These are phyloP conservation scores for Sinopyrophorus schimmeli DNA, from an alignment of 2,888 invertebrate genomes.

Conservation along the genomic window DNA sequence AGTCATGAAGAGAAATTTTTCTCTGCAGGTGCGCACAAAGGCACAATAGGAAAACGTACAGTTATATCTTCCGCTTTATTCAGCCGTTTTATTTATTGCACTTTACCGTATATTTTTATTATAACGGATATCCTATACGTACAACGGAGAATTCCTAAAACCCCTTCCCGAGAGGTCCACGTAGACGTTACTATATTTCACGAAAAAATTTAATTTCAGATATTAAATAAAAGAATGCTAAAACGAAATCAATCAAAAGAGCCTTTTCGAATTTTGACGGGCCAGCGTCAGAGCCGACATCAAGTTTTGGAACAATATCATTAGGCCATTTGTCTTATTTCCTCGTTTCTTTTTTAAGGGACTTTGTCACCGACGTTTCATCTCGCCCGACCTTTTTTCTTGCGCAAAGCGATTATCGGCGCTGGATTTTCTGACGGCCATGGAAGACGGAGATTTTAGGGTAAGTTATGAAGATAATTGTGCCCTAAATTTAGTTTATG, in stretches of 20 bases:
- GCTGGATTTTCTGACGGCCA: too few species aligned
- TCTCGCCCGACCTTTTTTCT: neutral
- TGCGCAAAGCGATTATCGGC: neutral
- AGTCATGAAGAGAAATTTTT: too few species aligned
- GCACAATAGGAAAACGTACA: constrained; percentile 36
- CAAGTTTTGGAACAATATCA: constrained; percentile 34
- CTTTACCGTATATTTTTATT: constrained; percentile 44
- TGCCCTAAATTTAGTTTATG: too few species aligned
- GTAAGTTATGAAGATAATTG: too few species aligned
- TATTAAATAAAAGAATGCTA: constrained; percentile 20
- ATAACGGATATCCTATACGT: constrained; percentile 42
- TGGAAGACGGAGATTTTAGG: too few species aligned
- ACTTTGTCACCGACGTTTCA: constrained; percentile 16
- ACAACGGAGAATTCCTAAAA: constrained; percentile 27
- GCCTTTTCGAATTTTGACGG: constrained; percentile 31
- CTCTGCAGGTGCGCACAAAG: constrained; percentile 32
- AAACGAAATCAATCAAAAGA: constrained; percentile 36
- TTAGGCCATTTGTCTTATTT: constrained; percentile 35
- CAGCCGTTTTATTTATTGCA: constrained; percentile 42
- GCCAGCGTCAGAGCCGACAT: constrained; percentile 29
- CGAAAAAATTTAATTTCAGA: constrained; percentile 13
- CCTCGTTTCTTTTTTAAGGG: constrained; percentile 18
- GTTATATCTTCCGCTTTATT: constrained; percentile 42
- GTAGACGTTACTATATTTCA: constrained; percentile 4
- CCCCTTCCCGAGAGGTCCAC: constrained; percentile 6